Percentiles rank a stretch among this genome's conserved stretches.
Evolutionary conservation across 2,797 vertebrate species (phyloP).

Genomic region (Leptodactylus fallax): DNA sequence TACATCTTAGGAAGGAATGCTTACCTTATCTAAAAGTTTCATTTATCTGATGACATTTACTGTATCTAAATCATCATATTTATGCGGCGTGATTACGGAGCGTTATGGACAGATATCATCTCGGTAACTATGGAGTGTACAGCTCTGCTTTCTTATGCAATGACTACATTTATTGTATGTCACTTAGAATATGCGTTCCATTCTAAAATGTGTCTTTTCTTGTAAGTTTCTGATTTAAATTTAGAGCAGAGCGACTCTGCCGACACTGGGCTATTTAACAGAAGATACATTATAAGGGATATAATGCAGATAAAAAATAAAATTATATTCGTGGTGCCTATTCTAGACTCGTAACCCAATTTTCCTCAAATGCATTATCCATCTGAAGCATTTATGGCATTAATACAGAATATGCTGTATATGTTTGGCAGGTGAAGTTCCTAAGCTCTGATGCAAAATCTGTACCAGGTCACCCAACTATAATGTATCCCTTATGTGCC

Average conservation of each 20-base stretch:
- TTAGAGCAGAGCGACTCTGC: slow-evolving; percentile 7
- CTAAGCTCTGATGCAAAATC: too few species aligned
- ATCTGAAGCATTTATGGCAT: background rate
- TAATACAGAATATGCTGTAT: background rate
- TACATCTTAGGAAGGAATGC: slow-evolving; percentile 1
- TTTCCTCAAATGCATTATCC: background rate
- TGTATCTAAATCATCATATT: slow-evolving; percentile 52
- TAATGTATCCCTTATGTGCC: too few species aligned
- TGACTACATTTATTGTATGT: slow-evolving; percentile 28
- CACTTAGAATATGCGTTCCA: slow-evolving; percentile 19
- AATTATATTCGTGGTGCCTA: background rate
- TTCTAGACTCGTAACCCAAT: background rate
- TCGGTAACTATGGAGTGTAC: slow-evolving; percentile 20
- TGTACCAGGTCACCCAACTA: too few species aligned
- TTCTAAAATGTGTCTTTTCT: slow-evolving; percentile 21
- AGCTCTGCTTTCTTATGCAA: slow-evolving; percentile 31
- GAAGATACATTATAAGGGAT: background rate
- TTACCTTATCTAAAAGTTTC: slow-evolving; percentile 45
- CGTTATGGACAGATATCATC: slow-evolving; percentile 31
- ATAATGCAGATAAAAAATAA: background rate
- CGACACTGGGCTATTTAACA: background rate
- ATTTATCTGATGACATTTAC: slow-evolving; percentile 60
- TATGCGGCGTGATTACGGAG: slow-evolving; percentile 33
- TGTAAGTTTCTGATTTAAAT: slow-evolving; percentile 24
- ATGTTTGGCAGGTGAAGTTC: background rate